Percentiles rank a stretch among this genome's conserved stretches.
phyloP scores from a whole-genome alignment of 1,140 invertebrate genomes.

The Conopomorpha cramerella region DNA sequence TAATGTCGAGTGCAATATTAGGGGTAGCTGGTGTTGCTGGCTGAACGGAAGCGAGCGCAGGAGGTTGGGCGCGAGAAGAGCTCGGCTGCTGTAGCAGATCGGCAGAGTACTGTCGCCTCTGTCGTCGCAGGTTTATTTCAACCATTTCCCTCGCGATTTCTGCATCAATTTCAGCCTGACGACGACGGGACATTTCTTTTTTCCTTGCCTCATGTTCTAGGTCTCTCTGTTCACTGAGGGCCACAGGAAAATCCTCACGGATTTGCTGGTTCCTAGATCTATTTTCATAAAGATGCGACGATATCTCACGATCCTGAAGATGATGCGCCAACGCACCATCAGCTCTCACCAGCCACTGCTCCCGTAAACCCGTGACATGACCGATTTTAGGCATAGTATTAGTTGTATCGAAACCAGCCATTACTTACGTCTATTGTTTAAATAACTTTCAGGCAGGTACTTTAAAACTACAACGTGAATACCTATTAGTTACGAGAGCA shows the following conservation, averaged over 20 bases:
- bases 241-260: conserved; percentile 85
- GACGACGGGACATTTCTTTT: conserved; percentile 25
- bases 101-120: conserved; percentile 17
- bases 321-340: conserved; percentile 88
- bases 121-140: conserved; percentile 38
- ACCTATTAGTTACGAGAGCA: no score
- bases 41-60: conserved; percentile 7
- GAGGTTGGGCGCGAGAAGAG: conserved; percentile 16
- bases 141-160: conserved; percentile 48
- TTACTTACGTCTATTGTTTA: conserved; percentile 11
- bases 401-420: conserved; percentile 35
- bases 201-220: conserved; percentile 37
- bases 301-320: conserved; percentile 88
- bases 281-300: conserved; percentile 83
- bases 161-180: conserved; percentile 41
- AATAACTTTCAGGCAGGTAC: conserved; percentile 4
- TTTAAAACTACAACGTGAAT: no score
- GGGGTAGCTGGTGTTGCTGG: conserved; percentile 10
- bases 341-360: conserved; percentile 88
- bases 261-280: conserved; percentile 85
- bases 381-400: conserved; percentile 54
- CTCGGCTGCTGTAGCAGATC: conserved; percentile 26
- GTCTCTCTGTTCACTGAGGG: conserved; percentile 75
- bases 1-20: conserved; percentile 14
- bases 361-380: conserved; percentile 42